Conservation (phyloP, 35 echinoderm and acorn worm genomes). For the Apostichopus californicus region DNA sequence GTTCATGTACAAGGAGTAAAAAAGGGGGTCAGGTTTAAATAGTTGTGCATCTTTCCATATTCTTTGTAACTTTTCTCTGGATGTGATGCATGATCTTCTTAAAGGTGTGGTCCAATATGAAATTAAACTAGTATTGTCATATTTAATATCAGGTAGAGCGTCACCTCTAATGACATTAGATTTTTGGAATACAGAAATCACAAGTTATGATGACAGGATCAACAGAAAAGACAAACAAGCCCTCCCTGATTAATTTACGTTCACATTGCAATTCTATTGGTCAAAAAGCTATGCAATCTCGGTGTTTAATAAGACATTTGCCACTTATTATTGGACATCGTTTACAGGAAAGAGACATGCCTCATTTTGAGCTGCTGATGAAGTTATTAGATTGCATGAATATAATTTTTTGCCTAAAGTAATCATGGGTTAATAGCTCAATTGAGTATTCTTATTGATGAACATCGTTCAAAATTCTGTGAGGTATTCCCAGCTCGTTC, state of each 20-base stretch:
- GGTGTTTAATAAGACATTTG: conserved; percentile 31
- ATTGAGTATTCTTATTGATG: conserved; percentile 21
- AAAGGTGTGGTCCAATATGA: conserved; percentile 8
- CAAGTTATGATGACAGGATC: neutral
- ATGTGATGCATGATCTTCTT: conserved; percentile 10
- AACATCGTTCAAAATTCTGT: neutral
- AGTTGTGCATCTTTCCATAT: neutral
- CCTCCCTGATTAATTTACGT: neutral
- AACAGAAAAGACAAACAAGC: conserved; percentile 30
- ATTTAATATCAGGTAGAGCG: neutral
- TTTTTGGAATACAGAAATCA: neutral
- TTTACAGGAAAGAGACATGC: conserved; percentile 1
- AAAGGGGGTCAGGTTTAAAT: neutral
- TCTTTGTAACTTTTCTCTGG: neutral
- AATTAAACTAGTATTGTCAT: neutral
- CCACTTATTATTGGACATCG: conserved; percentile 19
- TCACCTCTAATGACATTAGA: neutral
- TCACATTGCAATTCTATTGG: conserved; percentile 16
- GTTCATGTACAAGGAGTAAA: conserved; percentile 2
- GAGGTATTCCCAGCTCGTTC: neutral
- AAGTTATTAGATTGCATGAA: neutral
- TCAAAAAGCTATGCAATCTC: conserved; percentile 11
- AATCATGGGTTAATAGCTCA: conserved; percentile 23
- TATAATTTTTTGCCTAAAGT: conserved; percentile 42
- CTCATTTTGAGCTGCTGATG: no score